phyloP scores from a whole-genome alignment of 2,888 invertebrate genomes.

The Neoascia interrupta region DNA sequence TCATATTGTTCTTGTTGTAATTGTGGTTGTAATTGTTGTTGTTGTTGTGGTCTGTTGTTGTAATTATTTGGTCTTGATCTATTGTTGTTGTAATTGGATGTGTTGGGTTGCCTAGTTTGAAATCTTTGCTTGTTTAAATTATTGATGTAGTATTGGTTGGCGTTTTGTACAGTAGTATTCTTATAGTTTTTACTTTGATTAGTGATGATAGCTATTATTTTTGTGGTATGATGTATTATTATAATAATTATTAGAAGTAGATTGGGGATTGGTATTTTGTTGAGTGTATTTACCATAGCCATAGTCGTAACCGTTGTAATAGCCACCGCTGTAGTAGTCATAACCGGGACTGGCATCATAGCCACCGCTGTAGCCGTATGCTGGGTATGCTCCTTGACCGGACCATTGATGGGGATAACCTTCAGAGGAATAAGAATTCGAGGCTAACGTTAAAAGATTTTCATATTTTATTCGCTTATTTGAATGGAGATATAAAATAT shows the following conservation, averaged over 20 bases:
- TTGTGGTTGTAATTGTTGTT: constrained; percentile 45
- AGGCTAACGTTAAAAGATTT: constrained; percentile 37
- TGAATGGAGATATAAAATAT: constrained; percentile 32
- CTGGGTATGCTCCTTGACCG: constrained; percentile 84
- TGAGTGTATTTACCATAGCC: constrained; percentile 81
- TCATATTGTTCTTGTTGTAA: constrained; percentile 39
- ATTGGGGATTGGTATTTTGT: constrained; percentile 77
- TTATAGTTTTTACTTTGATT: constrained; percentile 70
- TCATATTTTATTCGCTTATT: constrained; percentile 41
- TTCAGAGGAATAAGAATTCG: constrained; percentile 64
- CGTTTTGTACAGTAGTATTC: constrained; percentile 68
- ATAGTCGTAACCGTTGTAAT: constrained; percentile 84
- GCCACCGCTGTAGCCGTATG: constrained; percentile 85
- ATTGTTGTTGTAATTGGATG: constrained; percentile 57
- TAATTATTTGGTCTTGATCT: constrained; percentile 66
- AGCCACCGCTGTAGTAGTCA: constrained; percentile 85
- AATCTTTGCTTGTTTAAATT: constrained; percentile 65
- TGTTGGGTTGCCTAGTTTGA: constrained; percentile 60
- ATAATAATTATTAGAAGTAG: constrained; percentile 77
- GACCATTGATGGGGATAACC: constrained; percentile 79
- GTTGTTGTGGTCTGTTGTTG: constrained; percentile 49
- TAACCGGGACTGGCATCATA: constrained; percentile 84
- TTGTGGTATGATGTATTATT: constrained; percentile 78
- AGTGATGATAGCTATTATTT: constrained; percentile 78
- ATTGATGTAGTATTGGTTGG: constrained; percentile 65